These are phyloP conservation scores for Torymus texanus DNA, from an alignment of 2,888 invertebrate genomes.

Conservation along the genomic window DNA sequence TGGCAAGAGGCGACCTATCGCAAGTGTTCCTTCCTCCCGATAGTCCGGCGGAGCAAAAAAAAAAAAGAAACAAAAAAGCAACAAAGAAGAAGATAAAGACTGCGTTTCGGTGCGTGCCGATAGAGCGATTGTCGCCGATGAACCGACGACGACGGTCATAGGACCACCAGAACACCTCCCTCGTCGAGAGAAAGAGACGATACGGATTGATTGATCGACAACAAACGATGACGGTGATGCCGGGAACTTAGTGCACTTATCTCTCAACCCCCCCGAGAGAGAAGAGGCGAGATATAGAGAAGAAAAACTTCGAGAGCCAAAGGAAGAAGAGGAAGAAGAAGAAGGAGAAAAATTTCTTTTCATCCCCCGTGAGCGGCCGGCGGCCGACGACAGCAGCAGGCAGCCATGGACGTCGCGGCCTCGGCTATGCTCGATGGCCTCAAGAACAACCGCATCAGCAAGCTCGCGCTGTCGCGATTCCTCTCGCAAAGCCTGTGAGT, in stretches of 20 bases:
- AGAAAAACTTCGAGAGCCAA: too few species aligned
- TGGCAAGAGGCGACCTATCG: background rate
- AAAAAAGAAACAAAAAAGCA: too few species aligned
- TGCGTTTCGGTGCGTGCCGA: too few species aligned
- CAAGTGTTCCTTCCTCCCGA: background rate
- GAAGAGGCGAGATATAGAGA: too few species aligned
- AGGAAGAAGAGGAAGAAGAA: too few species aligned
- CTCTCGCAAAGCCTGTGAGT: slow-evolving; percentile 88
- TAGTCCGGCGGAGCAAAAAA: too few species aligned
- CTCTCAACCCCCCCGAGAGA: background rate
- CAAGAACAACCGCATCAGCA: slow-evolving; percentile 85
- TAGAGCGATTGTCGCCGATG: too few species aligned
- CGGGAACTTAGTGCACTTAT: slow-evolving; percentile 44
- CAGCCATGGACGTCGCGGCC: slow-evolving; percentile 67
- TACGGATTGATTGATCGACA: slow-evolving; percentile 42
- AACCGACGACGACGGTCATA: too few species aligned
- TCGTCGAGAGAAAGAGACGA: background rate
- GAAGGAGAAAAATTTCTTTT: background rate
- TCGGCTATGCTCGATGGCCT: slow-evolving; percentile 85
- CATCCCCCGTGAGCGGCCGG: background rate
- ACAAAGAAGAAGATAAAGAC: too few species aligned
- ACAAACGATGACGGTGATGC: slow-evolving; percentile 32
- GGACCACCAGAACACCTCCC: too few species aligned
- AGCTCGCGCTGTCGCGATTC: slow-evolving; percentile 84
- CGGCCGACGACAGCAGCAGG: slow-evolving; percentile 2